These are phyloP conservation scores for Chelon auratus DNA, from an alignment of 2,797 vertebrate genomes.

Conservation along the genomic window DNA sequence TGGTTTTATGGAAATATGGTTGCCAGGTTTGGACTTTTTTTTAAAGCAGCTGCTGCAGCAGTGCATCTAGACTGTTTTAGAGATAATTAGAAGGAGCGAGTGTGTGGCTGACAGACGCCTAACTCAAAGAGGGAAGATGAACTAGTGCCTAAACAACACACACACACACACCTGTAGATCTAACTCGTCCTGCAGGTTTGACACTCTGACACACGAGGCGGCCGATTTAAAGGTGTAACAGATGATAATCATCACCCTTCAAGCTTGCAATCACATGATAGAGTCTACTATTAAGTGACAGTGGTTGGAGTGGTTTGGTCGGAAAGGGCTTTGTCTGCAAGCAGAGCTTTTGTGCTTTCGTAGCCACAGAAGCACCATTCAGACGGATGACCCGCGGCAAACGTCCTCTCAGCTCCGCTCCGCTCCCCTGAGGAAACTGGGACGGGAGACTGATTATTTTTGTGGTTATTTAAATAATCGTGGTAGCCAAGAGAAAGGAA, in stretches of 20 bases:
- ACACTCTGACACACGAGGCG: slow-evolving; percentile 18
- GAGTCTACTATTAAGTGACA: slow-evolving; percentile 29
- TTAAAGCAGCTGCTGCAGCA: background rate
- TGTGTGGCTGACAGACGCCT: slow-evolving; percentile 38
- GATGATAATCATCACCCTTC: slow-evolving; percentile 51
- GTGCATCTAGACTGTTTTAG: slow-evolving; percentile 6
- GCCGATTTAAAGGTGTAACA: slow-evolving; percentile 14
- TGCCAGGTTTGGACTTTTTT: background rate
- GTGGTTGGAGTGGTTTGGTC: slow-evolving; percentile 31
- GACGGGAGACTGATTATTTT: slow-evolving; percentile 50
- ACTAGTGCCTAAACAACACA: slow-evolving; percentile 22
- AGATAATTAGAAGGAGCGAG: slow-evolving; percentile 46
- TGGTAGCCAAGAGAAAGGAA: slow-evolving; percentile 37
- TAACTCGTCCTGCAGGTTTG: slow-evolving; percentile 57
- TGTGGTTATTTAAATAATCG: slow-evolving; percentile 60
- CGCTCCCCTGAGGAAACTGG: slow-evolving; percentile 28
- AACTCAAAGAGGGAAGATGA: slow-evolving; percentile 50
- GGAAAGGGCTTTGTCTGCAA: slow-evolving; percentile 21
- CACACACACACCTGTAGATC: slow-evolving; percentile 54
- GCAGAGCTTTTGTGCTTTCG: slow-evolving; percentile 31
- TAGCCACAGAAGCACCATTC: slow-evolving; percentile 26
- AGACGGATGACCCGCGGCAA: slow-evolving; percentile 45
- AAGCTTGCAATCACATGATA: slow-evolving; percentile 18
- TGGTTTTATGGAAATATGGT: background rate
- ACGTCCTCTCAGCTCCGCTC: slow-evolving; percentile 41